These are phyloP conservation scores for Xiphorhynchus erythropygius DNA, from an alignment of 2,797 vertebrate genomes.

Conservation along the genomic window DNA sequence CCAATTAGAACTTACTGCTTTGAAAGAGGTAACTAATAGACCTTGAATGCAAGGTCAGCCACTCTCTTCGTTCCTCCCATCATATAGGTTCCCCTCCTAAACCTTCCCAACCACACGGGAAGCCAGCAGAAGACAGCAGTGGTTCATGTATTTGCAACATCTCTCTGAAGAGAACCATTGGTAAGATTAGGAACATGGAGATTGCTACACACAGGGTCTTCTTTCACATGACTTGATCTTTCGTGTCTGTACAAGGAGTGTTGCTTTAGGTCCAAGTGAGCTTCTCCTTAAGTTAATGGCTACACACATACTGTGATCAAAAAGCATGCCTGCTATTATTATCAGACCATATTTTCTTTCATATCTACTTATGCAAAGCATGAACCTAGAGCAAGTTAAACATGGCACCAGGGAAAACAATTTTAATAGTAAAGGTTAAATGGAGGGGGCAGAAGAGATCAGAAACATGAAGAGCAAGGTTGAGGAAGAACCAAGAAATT, in stretches of 20 bases:
- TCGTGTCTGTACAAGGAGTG: not conserved
- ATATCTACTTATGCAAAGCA: not conserved
- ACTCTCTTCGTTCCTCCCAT: not conserved
- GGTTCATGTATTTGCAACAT: not conserved
- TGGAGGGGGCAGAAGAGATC: not conserved
- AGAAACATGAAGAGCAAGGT: not conserved
- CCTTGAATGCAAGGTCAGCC: not conserved
- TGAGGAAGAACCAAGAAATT: not conserved
- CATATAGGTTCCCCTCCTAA: not conserved
- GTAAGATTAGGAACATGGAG: not conserved
- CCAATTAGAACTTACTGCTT: not conserved
- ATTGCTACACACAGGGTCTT: not conserved
- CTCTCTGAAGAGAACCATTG: not conserved
- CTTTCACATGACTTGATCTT: not conserved
- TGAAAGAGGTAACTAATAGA: not conserved
- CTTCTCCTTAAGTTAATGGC: not conserved
- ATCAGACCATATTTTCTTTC: not conserved
- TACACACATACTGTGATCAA: not conserved
- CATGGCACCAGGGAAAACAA: not conserved
- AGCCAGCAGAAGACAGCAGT: not conserved
- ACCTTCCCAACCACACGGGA: accelerated
- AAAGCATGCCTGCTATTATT: not conserved
- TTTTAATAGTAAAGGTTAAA: not conserved
- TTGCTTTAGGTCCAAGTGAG: not conserved
- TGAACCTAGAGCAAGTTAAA: not conserved